phyloP scores from a whole-genome alignment of 2,113 vertebrate genomes.

The Lontra canadensis region DNA sequence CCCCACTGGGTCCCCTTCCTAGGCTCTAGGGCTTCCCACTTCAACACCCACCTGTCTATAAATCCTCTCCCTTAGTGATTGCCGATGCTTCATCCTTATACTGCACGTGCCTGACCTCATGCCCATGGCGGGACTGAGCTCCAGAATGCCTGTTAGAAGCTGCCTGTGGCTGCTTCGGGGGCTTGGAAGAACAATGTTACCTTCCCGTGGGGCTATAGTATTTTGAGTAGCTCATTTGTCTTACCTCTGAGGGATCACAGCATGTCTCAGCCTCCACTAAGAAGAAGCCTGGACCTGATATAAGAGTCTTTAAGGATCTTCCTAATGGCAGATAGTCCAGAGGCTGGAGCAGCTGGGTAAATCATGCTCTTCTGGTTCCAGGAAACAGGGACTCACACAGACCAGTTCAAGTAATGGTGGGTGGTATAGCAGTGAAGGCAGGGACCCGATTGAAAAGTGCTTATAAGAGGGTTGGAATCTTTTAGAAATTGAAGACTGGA shows the following conservation, averaged over 20 bases:
- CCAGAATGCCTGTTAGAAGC: not conserved
- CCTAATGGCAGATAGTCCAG: not conserved
- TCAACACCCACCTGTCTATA: not conserved
- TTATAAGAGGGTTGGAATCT: not conserved
- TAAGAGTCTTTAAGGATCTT: not conserved
- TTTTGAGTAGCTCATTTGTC: not conserved
- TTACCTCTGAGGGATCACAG: not conserved
- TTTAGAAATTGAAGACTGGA: not conserved
- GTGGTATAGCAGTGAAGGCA: too few species aligned
- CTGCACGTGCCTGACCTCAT: rapidly evolving
- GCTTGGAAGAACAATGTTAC: not conserved
- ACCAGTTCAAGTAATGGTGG: not conserved
- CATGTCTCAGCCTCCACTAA: not conserved
- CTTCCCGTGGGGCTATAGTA: not conserved
- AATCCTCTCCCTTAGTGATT: not conserved
- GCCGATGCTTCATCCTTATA: not conserved
- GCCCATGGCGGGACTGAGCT: not conserved
- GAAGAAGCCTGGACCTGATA: not conserved
- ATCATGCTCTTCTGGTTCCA: not conserved
- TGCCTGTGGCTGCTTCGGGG: not conserved
- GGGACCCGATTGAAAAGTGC: not conserved
- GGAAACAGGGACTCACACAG: not conserved
- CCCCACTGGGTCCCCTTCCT: rapidly evolving
- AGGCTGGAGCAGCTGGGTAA: not conserved
- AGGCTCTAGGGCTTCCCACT: not conserved